Conservation (phyloP, 2,797 vertebrate genomes). For the Chelon auratus region DNA sequence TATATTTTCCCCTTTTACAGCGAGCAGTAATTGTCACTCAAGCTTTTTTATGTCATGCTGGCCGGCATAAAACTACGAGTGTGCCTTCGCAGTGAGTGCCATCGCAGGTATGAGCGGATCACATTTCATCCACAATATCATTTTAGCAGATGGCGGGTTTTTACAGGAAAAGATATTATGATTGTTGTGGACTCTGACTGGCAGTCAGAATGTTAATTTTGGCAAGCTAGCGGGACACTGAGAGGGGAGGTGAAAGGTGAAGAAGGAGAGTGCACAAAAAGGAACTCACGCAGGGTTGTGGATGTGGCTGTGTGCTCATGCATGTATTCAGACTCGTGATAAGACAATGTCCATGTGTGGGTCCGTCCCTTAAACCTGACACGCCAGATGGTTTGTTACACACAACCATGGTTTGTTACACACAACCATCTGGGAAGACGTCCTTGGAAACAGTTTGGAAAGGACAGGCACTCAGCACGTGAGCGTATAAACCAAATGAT, state of each 20-base stretch:
- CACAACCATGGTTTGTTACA: no score
- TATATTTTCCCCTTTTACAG: conserved; percentile 45
- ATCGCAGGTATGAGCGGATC: conserved; percentile 54
- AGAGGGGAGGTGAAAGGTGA: conserved; percentile 22
- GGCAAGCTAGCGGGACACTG: conserved; percentile 8
- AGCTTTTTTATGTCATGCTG: conserved; percentile 60
- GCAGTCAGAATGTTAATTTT: conserved; percentile 44
- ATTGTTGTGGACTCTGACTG: conserved; percentile 46
- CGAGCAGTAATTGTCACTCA: conserved; percentile 61
- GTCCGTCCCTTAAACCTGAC: not conserved
- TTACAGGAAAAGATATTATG: conserved; percentile 47
- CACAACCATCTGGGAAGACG: no score
- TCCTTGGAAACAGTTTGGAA: no score
- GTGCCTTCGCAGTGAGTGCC: conserved; percentile 33
- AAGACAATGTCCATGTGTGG: not conserved
- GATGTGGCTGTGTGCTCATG: not conserved
- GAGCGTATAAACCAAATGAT: no score
- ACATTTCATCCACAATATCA: conserved; percentile 49
- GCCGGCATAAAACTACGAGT: conserved; percentile 58
- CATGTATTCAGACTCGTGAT: not conserved
- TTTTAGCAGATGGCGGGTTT: conserved; percentile 60
- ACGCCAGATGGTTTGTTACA: no score
- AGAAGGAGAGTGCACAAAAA: conserved; percentile 3
- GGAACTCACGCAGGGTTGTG: not conserved
- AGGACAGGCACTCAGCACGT: no score